These are phyloP conservation scores for Xanthorhoe designata DNA, from an alignment of 2,888 invertebrate species.

Conservation along the genomic window DNA sequence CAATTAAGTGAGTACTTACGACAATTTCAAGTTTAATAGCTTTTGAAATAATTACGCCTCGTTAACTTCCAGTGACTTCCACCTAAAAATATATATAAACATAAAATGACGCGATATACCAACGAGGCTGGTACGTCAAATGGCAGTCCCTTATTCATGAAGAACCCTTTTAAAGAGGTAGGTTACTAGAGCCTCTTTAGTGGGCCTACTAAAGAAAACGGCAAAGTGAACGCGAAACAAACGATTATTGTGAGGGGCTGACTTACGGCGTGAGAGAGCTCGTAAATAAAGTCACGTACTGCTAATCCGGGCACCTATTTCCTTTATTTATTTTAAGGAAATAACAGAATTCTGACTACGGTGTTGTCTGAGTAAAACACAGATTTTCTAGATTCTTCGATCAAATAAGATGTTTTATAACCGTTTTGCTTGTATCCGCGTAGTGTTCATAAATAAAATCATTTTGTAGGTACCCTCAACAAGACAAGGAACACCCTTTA, in stretches of 20 bases:
- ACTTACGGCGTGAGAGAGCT: constrained; percentile 56
- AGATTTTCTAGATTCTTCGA: too few relatives aligned
- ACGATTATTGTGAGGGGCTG: constrained; percentile 64
- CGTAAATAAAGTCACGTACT: constrained; percentile 43
- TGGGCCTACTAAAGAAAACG: constrained; percentile 34
- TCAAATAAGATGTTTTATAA: background rate
- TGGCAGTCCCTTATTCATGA: constrained; percentile 26
- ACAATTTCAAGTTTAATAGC: too few relatives aligned
- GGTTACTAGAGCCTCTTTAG: constrained; percentile 36
- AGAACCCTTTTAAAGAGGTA: constrained; percentile 37
- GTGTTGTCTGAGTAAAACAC: too few relatives aligned
- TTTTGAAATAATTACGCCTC: too few relatives aligned
- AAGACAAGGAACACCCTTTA: background rate
- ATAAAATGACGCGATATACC: background rate
- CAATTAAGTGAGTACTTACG: too few relatives aligned
- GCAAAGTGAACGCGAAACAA: constrained; percentile 61
- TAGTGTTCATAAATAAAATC: too few relatives aligned
- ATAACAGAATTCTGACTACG: background rate
- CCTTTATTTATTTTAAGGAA: constrained; percentile 1
- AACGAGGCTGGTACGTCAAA: background rate
- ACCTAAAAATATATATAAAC: background rate
- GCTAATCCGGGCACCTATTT: constrained; percentile 6
- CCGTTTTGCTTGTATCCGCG: background rate
- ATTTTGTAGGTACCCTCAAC: too few relatives aligned
- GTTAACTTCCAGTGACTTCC: too few relatives aligned